Base-by-base conservation (phyloP, 2,113 vertebrate species). In the Hucho hucho region DNA sequence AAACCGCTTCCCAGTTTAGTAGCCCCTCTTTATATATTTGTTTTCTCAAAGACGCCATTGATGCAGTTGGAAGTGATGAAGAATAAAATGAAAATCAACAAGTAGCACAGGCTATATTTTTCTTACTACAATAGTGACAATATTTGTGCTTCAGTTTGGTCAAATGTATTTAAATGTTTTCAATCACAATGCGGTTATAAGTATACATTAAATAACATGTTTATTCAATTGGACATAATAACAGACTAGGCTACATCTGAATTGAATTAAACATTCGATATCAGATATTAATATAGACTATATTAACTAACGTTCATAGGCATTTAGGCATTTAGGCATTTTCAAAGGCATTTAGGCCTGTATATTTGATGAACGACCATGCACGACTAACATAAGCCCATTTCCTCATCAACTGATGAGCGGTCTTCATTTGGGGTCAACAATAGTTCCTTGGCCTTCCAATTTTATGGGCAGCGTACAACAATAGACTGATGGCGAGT, bases 1-100 rank as follows among this genome's bases (percentile, higher is more conserved):
- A 83, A 77, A 26, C 73, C 61, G 65, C 74, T 79, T 81, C 79
- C 85, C 85, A 81, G 84, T 87, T 86, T 84, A 82, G 84, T 82
- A 80, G 85, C 86, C 87, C 84, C 83, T 86, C 81, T 90, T 87
- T 90, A 80, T 72, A 84, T 78, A 80, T 90, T 90, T 91, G 92
- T 92, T 90, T 92, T 90, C 81, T 83, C 87, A 86, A 82, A 91
- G 86, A 88, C 82, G 74, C 81, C 76, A 84, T 69, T 86, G 87
- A 88, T 81, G 82, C 74, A 76, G 79, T 82, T 81, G 79, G 70
- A 69, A 86, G 80, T 73, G 75, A 74, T 75, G 58, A 76, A 77
- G 83, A 73, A 87, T 75, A 82, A 3, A 88, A 84, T 53, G 68
- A 76, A 84, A 85, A 87, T 88, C 88, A 90, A 91, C 89, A 88